Percentiles rank a stretch among this genome's conserved stretches.
Evolutionary conservation across 2,797 vertebrate species (phyloP).

Genomic region (Myripristis murdjan): DNA sequence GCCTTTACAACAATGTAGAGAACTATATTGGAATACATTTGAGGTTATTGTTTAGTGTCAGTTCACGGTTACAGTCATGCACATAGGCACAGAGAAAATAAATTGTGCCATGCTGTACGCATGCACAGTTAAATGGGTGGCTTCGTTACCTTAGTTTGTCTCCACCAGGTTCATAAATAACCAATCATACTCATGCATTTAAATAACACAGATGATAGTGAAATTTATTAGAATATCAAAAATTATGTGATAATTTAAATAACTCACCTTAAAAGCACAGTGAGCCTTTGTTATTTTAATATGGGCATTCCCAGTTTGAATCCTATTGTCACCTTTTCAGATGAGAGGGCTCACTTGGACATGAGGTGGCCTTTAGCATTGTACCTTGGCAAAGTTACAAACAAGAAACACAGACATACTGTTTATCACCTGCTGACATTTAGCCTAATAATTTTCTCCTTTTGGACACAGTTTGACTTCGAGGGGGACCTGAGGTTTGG

Average conservation of each 20-base stretch:
- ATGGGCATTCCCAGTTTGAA: background rate
- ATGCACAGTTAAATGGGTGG: background rate
- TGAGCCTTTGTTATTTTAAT: background rate
- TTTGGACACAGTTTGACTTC: background rate
- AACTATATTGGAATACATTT: background rate
- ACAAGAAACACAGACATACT: background rate
- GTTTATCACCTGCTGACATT: background rate
- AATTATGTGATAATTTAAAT: background rate
- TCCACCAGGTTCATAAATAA: background rate
- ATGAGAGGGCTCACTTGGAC: background rate
- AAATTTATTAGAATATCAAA: background rate
- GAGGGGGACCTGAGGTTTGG: background rate
- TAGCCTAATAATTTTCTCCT: background rate
- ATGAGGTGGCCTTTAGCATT: background rate
- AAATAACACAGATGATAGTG: background rate
- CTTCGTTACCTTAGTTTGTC: background rate
- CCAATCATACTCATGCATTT: background rate
- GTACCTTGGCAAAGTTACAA: conserved; percentile 2
- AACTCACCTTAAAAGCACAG: background rate
- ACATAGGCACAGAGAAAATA: background rate
- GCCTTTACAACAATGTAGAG: background rate
- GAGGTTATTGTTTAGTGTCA: background rate
- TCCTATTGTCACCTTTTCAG: background rate
- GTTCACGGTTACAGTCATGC: background rate
- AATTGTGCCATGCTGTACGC: background rate